Evolutionary conservation across 2,113 vertebrate species (phyloP).

Genomic region (Lanius collurio): DNA sequence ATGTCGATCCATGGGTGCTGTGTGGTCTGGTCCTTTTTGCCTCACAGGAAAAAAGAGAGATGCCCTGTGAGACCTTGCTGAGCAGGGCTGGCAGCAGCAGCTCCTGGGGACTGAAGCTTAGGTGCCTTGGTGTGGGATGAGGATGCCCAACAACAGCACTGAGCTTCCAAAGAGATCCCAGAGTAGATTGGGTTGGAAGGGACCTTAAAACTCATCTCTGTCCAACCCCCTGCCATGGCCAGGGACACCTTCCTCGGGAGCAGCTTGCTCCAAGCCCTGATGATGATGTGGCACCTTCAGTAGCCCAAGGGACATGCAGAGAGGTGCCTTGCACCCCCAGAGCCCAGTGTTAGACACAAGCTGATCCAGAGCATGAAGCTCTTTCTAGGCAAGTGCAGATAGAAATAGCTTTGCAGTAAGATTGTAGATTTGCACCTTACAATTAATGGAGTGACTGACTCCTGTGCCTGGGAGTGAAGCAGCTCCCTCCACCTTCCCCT

Average conservation of each 20-base stretch:
- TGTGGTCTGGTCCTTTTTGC: not conserved
- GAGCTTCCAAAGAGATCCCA: not conserved
- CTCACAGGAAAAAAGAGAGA: not conserved
- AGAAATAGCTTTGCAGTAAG: not conserved
- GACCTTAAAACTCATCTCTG: not conserved
- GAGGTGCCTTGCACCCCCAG: not conserved
- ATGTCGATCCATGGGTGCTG: not conserved
- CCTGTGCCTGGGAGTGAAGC: not conserved
- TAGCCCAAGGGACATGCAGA: rapidly evolving
- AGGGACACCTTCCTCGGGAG: not conserved
- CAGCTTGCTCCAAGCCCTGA: not conserved
- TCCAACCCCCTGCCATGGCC: not conserved
- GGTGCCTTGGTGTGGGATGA: not conserved
- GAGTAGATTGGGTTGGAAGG: not conserved
- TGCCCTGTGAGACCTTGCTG: not conserved
- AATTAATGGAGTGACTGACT: not conserved
- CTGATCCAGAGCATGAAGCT: not conserved
- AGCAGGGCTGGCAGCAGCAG: not conserved
- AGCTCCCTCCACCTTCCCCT: not conserved
- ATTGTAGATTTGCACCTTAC: not conserved
- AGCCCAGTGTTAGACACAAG: not conserved
- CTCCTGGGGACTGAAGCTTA: not conserved
- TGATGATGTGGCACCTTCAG: not conserved
- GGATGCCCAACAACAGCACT: not conserved
- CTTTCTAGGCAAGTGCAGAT: not conserved